These are phyloP conservation scores for Himalopsyche kuldschensis DNA, from an alignment of 2,888 invertebrate species.

Conservation along the genomic window DNA sequence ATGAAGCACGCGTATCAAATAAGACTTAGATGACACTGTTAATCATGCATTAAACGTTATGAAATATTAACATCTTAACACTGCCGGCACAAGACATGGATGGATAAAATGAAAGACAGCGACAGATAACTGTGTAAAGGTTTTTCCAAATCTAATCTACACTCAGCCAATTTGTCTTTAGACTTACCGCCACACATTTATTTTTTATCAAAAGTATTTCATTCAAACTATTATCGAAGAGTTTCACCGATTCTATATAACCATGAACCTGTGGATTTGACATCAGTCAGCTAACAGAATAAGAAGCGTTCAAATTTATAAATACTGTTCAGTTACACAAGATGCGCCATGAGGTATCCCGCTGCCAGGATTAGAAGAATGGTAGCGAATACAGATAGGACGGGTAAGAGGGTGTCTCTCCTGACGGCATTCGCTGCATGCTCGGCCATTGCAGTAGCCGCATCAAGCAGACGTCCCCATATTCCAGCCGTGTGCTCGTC, in stretches of 20 bases:
- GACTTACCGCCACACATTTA: no score
- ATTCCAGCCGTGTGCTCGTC: conserved; percentile 79
- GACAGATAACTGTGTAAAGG: no score
- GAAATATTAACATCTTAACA: no score
- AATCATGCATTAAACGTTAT: no score
- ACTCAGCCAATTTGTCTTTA: no score
- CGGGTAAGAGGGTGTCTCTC: conserved; percentile 78
- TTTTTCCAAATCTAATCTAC: no score
- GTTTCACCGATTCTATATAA: not conserved
- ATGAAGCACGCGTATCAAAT: no score
- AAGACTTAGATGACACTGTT: no score
- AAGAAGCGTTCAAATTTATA: not conserved
- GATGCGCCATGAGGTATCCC: conserved; percentile 84
- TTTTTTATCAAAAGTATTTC: not conserved
- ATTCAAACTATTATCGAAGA: not conserved
- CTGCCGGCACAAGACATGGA: no score
- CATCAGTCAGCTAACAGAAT: not conserved
- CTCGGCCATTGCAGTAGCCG: conserved; percentile 68
- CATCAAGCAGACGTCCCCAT: conserved; percentile 68
- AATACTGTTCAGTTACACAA: conserved; percentile 56
- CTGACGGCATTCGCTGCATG: conserved; percentile 72
- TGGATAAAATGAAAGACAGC: no score
- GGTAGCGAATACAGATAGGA: conserved; percentile 76
- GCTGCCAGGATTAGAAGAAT: conserved; percentile 75
- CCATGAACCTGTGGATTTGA: not conserved